A percentile compares a stretch with the other conserved stretches of the same genome.
Conservation (phyloP, 1,140 invertebrate species). For the Aricia agestis region DNA sequence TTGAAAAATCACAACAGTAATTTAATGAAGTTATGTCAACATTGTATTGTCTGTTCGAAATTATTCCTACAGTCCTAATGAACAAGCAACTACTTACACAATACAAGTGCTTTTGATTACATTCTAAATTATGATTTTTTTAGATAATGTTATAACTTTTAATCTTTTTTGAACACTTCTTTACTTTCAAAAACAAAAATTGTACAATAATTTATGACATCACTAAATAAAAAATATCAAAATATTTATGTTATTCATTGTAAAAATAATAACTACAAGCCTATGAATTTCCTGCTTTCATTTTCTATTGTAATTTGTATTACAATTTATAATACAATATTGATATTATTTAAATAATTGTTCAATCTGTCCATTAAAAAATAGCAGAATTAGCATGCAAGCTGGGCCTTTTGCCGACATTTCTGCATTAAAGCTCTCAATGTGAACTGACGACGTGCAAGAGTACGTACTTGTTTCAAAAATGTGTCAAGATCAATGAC, state of each 20-base stretch:
- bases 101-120: background rate
- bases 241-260: background rate
- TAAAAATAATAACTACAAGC: background rate
- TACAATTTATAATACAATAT: too few species aligned
- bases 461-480: conserved; percentile 95
- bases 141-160: background rate
- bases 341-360: background rate
- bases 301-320: background rate
- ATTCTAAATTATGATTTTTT: background rate
- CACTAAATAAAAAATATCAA: background rate
- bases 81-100: background rate
- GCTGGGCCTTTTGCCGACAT: conserved; percentile 96
- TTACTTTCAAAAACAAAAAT: background rate
- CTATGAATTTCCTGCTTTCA: background rate
- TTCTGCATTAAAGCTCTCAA: conserved; percentile 96
- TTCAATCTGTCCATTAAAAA: background rate
- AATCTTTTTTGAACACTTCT: background rate
- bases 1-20: background rate
- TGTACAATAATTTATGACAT: background rate
- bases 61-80: background rate
- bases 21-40: background rate
- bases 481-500: conserved; percentile 97
- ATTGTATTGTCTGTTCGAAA: background rate
- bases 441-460: conserved; percentile 97
- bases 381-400: conserved; percentile 77